These are phyloP conservation scores for Andrena bicolor DNA, from an alignment of 2,888 invertebrate species.

Conservation along the genomic window DNA sequence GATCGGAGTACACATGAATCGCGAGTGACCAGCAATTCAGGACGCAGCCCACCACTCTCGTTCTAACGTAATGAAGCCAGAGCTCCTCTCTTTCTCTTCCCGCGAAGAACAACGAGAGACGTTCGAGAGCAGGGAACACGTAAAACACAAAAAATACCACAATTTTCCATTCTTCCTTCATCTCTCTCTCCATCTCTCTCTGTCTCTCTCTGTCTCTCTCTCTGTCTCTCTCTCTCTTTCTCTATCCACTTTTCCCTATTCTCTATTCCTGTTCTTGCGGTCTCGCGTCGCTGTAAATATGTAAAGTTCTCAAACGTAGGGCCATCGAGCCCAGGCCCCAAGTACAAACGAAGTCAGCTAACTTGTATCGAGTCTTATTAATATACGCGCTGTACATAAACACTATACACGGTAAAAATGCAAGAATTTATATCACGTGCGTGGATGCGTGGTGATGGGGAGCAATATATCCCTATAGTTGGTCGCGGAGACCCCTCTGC, in stretches of 20 bases:
- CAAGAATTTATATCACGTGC: constrained; percentile 52
- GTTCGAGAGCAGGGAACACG: constrained; percentile 22
- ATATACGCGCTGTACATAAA: constrained; percentile 73
- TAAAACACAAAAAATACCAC: neutral
- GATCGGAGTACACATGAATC: constrained; percentile 97
- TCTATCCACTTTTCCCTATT: constrained; percentile 6
- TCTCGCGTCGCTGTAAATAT: constrained; percentile 78
- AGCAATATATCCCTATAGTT: neutral
- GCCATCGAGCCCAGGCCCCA: constrained; percentile 84
- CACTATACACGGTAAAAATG: constrained; percentile 34
- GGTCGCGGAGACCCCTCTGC: neutral
- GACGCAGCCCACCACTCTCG: constrained; percentile 81
- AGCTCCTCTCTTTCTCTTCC: constrained; percentile 50
- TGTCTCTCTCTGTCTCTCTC: constrained; percentile 10
- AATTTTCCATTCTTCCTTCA: neutral
- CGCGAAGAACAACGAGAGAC: constrained; percentile 32
- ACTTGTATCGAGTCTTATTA: constrained; percentile 81
- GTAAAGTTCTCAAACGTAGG: constrained; percentile 80
- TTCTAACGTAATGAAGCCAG: constrained; percentile 70
- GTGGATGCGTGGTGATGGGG: constrained; percentile 42
- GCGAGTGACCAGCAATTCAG: constrained; percentile 84
- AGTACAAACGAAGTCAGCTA: constrained; percentile 85
- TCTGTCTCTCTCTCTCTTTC: neutral
- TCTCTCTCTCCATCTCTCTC: constrained; percentile 26
- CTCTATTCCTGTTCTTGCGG: constrained; percentile 20